Percentiles rank a stretch among this genome's conserved stretches.
Conservation (phyloP, 2,113 vertebrate genomes). For the Parotia lawesii region DNA sequence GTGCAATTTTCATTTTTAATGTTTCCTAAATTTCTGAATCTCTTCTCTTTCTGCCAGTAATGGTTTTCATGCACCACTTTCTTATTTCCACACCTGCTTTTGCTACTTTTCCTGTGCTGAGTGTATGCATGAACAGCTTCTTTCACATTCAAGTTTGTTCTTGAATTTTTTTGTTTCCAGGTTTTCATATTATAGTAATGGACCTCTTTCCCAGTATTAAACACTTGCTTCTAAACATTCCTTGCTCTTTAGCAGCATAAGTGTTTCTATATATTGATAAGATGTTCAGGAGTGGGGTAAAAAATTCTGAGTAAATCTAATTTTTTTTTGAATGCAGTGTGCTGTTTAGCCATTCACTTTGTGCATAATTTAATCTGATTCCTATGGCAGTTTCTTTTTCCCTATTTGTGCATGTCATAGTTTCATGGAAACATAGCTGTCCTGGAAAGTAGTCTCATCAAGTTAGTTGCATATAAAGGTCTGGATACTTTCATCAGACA, state of each 20-base stretch:
- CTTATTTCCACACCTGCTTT: neutral
- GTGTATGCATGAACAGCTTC: conserved; percentile 33
- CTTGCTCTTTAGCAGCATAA: neutral
- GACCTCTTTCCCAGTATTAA: neutral
- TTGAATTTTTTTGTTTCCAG: neutral
- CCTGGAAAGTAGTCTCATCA: neutral
- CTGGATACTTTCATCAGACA: neutral
- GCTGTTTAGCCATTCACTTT: neutral
- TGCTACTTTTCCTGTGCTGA: neutral
- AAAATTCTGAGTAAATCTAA: neutral
- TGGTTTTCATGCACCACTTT: neutral
- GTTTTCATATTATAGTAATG: neutral
- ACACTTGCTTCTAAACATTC: neutral
- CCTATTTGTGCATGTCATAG: neutral
- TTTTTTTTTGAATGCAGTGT: neutral
- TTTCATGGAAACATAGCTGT: neutral
- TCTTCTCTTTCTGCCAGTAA: neutral
- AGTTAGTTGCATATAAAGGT: neutral
- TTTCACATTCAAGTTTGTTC: neutral
- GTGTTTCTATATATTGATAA: neutral
- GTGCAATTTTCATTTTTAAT: neutral
- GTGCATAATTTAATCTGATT: neutral
- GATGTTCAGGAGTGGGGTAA: neutral
- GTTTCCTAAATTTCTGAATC: neutral
- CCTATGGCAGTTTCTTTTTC: neutral